Percentiles rank a stretch among this genome's conserved stretches.
Evolutionary conservation across 2,888 invertebrate species (phyloP).

Genomic region (Eugnorisma glareosa): DNA sequence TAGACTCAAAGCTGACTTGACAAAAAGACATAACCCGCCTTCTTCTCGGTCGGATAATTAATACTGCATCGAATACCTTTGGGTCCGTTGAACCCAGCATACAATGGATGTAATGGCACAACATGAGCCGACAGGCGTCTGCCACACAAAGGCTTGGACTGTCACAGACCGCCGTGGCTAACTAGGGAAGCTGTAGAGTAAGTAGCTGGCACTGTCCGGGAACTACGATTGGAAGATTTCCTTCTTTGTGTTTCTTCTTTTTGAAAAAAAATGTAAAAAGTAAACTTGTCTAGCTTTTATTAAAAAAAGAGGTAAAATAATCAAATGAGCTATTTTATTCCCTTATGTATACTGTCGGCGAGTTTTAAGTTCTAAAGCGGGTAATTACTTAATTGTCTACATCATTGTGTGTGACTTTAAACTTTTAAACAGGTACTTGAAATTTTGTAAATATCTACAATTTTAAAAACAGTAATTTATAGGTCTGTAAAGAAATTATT

Average conservation of each 20-base stretch:
- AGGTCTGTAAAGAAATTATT: neutral
- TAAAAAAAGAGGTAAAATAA: neutral
- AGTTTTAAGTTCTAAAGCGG: neutral
- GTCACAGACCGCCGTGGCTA: constrained; percentile 75
- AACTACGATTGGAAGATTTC: constrained; percentile 7
- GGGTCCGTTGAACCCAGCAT: constrained; percentile 75
- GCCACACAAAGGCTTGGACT: constrained; percentile 77
- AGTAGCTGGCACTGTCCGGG: constrained; percentile 59
- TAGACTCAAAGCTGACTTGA: constrained; percentile 15
- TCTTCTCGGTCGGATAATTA: constrained; percentile 68
- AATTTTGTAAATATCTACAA: neutral
- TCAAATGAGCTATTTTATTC: neutral
- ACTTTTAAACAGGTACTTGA: neutral
- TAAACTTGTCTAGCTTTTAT: neutral
- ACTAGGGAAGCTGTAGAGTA: constrained; percentile 72
- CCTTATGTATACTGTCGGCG: neutral
- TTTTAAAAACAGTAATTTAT: neutral
- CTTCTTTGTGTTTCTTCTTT: neutral
- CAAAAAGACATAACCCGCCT: constrained; percentile 43
- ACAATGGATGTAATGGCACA: constrained; percentile 80
- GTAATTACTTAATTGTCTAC: neutral
- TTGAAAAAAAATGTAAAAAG: neutral
- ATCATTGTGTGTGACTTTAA: neutral
- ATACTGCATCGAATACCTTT: constrained; percentile 70
- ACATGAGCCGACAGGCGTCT: constrained; percentile 77